Base-by-base conservation (phyloP, 2,888 invertebrate genomes). In the Isotomurus palustris region DNA sequence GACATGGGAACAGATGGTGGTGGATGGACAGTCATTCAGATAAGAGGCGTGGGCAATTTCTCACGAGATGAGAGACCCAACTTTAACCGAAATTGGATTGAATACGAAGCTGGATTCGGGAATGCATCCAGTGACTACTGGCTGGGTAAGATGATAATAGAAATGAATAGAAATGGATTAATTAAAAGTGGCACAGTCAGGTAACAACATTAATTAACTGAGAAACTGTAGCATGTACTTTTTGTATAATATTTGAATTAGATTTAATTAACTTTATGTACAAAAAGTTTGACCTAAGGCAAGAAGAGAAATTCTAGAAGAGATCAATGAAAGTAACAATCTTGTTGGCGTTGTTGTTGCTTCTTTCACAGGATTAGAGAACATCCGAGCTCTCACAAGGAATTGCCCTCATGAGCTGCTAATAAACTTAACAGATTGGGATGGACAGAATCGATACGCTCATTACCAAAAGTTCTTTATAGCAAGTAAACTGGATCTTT, bases 101-200 rank as follows among this genome's bases (percentile, higher is more conserved):
- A 60, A n/a, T 66, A 66, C 52, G 62, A 56, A 17, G 58, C 53
- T 14, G 65, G 65, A 25, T 66, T 66, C 55, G 65, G 65, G 5
- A 56, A 52, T 21, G 56, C 57, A 2, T 44, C 53, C 3, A 36
- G 55, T 6, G 65, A 66, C 49, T 66, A 55, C 44, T 66, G 65
- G 65, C 38, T 66, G 25, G 65, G 64, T 64, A 52, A 44, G 24
- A 21, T 36, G 28, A 2, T 53, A 17, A n/a, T 35, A 45, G 3
- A n/a, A n/a, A n/a, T 29, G 10, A 45, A 28, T 27, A 29, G 29
- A 6, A 28, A 27, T 2, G 22, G 17, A 24, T 24, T 21, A 2
- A 24, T 21, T 8, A 10, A 10, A 17, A 40, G 10, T 44, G 22
- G 12, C 32, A 27, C 19, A 29, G 32, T 5, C 19, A 12, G 8